Evolutionary conservation across 1,140 invertebrate species (phyloP), one percentile per base, ranked within the genome.

Genomic region (Leptoteleia sp.): DNA sequence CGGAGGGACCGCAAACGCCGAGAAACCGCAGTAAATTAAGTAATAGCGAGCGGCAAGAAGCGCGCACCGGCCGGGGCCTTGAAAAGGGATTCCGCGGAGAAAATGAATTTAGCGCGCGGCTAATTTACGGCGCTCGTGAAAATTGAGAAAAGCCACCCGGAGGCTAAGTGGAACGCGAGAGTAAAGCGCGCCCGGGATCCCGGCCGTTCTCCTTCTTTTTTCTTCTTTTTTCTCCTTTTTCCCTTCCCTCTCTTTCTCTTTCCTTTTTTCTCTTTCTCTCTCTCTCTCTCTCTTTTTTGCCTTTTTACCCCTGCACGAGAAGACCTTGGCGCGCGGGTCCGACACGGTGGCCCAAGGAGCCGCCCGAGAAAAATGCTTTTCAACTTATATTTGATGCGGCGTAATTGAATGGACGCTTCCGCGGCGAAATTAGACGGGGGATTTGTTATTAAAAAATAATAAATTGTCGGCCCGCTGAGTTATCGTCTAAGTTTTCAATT

Each of bases 1-100:
- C 27, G 48, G 27, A 64, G 70, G 50, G 57, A 76, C 68, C 65
- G 50, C 65, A 71, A 61, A 59, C 70, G 52, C 57, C 27, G 55
- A 71, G 71, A 76, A 75, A 80, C 81, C 82, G 65, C 77, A 71
- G 72, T 79, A 81, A 83, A 84, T 84, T 79, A 82, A 76, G 68
- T 80, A 81, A 81, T 71, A 72, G 79, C 52, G 47, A 57, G 38
- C 48, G 13, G 48, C 16, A 55, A 52, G 45, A 52, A 48, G 45
- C 35, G 40, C 38, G 22, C 27, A n/a, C 11, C 29, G 29, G 1
- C n/a, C 55, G 33, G 33, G 55, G 62, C 35, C 72, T 61, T 65
- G 50, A 61, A 71, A 68, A 62, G 55, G 55, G n/a, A 55, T 27
- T 47, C 67, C 37, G 48, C 16, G 50, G 38, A 45, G 38, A 68